These are phyloP conservation scores for Chloebia gouldiae DNA, from an alignment of 2,113 vertebrate species.

Conservation along the genomic window DNA sequence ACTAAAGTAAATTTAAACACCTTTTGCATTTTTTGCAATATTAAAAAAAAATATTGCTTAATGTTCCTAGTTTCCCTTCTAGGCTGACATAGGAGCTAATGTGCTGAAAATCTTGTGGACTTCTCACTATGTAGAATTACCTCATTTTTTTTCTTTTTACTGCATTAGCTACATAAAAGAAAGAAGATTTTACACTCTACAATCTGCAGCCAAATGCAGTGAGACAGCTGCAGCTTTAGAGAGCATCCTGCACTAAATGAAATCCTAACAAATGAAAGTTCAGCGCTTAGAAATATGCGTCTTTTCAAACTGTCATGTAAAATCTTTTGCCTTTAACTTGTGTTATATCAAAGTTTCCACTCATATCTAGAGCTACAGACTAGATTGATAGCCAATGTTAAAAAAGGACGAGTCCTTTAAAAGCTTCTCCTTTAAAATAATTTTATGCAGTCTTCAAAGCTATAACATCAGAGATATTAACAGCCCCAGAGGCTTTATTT, in stretches of 20 bases:
- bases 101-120: not conserved
- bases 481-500: slow-evolving; percentile 48
- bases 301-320: slow-evolving; percentile 20
- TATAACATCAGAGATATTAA: slow-evolving; percentile 48
- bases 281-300: not conserved
- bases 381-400: not conserved
- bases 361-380: slow-evolving; percentile 22
- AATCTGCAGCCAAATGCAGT: not conserved
- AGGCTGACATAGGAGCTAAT: not conserved
- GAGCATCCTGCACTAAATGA: not conserved
- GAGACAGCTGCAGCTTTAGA: not conserved
- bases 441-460: slow-evolving; percentile 54
- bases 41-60: not conserved
- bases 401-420: slow-evolving; percentile 10
- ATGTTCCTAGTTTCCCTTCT: not conserved
- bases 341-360: slow-evolving; percentile 21
- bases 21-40: not conserved
- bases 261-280: slow-evolving; percentile 43
- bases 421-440: slow-evolving; percentile 36
- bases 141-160: not conserved
- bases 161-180: slow-evolving; percentile 11
- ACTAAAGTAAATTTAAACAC: not conserved
- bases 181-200: not conserved
- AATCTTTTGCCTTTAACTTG: slow-evolving; percentile 33
- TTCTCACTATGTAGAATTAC: not conserved